Percentiles rank a stretch among this genome's conserved stretches.
Evolutionary conservation across 2,888 invertebrate genomes (phyloP).

Genomic region (Catocala fraxini): DNA sequence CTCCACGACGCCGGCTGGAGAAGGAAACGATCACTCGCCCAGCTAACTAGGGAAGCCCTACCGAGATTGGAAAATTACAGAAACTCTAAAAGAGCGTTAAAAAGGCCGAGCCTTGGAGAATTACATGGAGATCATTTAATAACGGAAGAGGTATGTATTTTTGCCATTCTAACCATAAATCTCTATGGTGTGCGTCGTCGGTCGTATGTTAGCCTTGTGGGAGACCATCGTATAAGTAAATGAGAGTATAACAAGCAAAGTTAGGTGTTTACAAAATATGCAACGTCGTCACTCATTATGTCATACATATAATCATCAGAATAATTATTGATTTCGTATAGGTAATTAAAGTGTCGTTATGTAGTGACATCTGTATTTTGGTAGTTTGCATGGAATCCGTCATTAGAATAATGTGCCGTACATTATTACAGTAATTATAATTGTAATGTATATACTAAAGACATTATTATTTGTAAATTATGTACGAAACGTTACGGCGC

Average conservation of each 20-base stretch:
- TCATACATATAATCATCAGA: slow-evolving; percentile 16
- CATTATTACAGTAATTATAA: no score
- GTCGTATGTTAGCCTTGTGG: no score
- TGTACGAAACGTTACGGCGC: no score
- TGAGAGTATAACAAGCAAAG: no score
- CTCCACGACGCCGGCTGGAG: slow-evolving; percentile 82
- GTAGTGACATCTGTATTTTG: slow-evolving; percentile 6
- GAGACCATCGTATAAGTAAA: no score
- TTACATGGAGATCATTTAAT: slow-evolving; percentile 90
- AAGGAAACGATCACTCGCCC: slow-evolving; percentile 88
- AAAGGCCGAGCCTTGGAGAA: slow-evolving; percentile 94
- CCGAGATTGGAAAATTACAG: slow-evolving; percentile 95
- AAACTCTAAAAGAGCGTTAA: slow-evolving; percentile 91
- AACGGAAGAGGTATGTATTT: slow-evolving; percentile 73
- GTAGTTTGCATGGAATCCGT: not conserved
- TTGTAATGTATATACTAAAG: no score
- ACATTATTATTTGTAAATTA: no score
- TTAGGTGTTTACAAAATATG: not conserved
- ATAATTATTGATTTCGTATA: slow-evolving; percentile 31
- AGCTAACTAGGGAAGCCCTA: slow-evolving; percentile 92
- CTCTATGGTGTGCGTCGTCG: no score
- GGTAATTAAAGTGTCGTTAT: slow-evolving; percentile 73
- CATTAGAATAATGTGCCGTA: no score
- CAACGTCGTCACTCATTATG: slow-evolving; percentile 18
- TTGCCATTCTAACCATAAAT: no score